phyloP scores from a whole-genome alignment of 2,888 invertebrate species.

The Cantharis rustica region DNA sequence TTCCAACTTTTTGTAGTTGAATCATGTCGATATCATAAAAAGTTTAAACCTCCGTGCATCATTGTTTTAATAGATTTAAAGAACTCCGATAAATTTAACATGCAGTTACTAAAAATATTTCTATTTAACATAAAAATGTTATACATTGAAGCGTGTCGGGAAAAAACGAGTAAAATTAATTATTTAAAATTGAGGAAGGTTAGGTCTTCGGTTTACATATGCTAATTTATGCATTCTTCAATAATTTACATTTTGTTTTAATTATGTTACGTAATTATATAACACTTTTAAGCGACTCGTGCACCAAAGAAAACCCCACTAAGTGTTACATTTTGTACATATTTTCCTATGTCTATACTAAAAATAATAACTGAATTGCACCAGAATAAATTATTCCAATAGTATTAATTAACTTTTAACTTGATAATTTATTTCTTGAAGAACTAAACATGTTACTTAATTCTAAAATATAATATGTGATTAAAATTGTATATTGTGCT shows the following conservation, averaged over 20 bases:
- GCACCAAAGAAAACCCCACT: neutral
- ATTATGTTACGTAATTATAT: neutral
- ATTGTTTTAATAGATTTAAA: neutral
- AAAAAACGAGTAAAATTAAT: neutral
- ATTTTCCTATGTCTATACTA: neutral
- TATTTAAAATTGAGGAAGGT: neutral
- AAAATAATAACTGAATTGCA: neutral
- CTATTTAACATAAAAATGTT: neutral
- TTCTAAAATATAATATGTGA: neutral
- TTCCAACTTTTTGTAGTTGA: neutral
- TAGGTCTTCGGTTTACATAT: neutral
- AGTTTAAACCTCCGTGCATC: neutral
- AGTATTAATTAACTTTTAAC: neutral
- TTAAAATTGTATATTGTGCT: neutral
- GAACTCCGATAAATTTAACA: neutral
- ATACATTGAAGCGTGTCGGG: neutral
- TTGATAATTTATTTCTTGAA: neutral
- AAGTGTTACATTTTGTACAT: neutral
- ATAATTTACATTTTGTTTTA: neutral
- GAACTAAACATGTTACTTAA: neutral
- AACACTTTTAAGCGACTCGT: neutral
- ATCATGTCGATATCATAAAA: neutral
- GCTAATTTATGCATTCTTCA: neutral
- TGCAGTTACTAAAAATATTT: neutral
- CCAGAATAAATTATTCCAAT: neutral